Evolutionary conservation across 2,888 invertebrate species (phyloP).

Genomic region (Crocallis elinguaria): DNA sequence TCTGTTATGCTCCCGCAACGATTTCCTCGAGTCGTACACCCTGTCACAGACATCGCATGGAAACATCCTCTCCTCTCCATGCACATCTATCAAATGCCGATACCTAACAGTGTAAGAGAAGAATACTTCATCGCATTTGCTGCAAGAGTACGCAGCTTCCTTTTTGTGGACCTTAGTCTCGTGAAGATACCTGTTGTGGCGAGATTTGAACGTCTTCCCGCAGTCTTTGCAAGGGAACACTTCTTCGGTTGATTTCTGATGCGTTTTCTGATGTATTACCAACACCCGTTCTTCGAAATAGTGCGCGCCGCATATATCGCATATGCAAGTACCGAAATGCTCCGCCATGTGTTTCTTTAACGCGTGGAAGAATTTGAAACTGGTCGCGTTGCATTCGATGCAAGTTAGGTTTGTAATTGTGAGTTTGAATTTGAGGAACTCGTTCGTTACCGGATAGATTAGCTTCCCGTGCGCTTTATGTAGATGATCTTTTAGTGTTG

Average conservation of each 20-base stretch:
- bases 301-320: slow-evolving; percentile 74
- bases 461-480: slow-evolving; percentile 51
- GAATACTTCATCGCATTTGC: slow-evolving; percentile 71
- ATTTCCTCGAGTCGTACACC: slow-evolving; percentile 71
- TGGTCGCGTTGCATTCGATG: slow-evolving; percentile 52
- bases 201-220: slow-evolving; percentile 72
- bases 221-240: slow-evolving; percentile 79
- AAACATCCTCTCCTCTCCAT: slow-evolving; percentile 71
- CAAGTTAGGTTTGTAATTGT: slow-evolving; percentile 58
- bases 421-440: slow-evolving; percentile 65
- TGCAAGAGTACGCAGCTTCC: slow-evolving; percentile 70
- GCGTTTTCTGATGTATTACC: slow-evolving; percentile 70
- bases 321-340: slow-evolving; percentile 71
- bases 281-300: slow-evolving; percentile 76
- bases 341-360: slow-evolving; percentile 72
- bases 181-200: slow-evolving; percentile 69
- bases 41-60: slow-evolving; percentile 72
- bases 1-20: slow-evolving; percentile 68
- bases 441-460: slow-evolving; percentile 53
- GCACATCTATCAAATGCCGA: slow-evolving; percentile 68
- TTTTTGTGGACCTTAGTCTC: slow-evolving; percentile 73
- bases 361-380: slow-evolving; percentile 67
- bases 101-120: slow-evolving; percentile 68
- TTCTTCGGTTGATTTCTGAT: slow-evolving; percentile 70
- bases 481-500: slow-evolving; percentile 59